Conservation (phyloP, 1,140 invertebrate genomes). For the Trypoxylus dichotomus region DNA sequence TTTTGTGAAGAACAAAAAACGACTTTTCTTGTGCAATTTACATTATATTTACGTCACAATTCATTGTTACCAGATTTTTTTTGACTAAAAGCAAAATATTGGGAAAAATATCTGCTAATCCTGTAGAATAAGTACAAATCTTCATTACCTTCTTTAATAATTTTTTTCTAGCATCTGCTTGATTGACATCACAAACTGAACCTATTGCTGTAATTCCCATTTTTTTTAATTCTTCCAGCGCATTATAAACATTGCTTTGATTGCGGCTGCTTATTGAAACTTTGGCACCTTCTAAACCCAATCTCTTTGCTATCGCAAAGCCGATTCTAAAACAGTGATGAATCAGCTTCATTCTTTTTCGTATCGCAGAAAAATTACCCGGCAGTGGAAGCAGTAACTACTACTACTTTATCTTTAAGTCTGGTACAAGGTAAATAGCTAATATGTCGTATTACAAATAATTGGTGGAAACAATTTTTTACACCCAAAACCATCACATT, state of each 20-base stretch:
- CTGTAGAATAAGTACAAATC: not conserved
- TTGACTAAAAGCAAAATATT: too few species aligned
- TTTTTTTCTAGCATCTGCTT: constrained; percentile 73
- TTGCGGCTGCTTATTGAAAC: constrained; percentile 91
- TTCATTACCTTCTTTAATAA: constrained; percentile 66
- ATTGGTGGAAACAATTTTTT: not conserved
- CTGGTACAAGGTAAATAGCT: constrained; percentile 4
- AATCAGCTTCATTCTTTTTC: constrained; percentile 41
- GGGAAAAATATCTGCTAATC: too few species aligned
- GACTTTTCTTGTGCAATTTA: too few species aligned
- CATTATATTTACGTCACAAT: too few species aligned
- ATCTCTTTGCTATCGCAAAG: constrained; percentile 81
- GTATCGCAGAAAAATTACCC: constrained; percentile 62
- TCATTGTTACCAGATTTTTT: too few species aligned
- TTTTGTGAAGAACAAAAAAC: too few species aligned
- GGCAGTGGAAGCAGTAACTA: constrained; percentile 90
- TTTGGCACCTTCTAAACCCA: constrained; percentile 87
- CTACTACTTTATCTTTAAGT: constrained; percentile 75
- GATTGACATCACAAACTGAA: constrained; percentile 83
- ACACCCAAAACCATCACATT: not conserved
- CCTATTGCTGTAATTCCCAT: constrained; percentile 70
- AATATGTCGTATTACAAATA: not conserved
- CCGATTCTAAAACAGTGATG: constrained; percentile 75
- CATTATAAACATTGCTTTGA: constrained; percentile 83
- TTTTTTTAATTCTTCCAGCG: constrained; percentile 72